phyloP scores from a whole-genome alignment of 2,797 vertebrate species.

The Myripristis murdjan region DNA sequence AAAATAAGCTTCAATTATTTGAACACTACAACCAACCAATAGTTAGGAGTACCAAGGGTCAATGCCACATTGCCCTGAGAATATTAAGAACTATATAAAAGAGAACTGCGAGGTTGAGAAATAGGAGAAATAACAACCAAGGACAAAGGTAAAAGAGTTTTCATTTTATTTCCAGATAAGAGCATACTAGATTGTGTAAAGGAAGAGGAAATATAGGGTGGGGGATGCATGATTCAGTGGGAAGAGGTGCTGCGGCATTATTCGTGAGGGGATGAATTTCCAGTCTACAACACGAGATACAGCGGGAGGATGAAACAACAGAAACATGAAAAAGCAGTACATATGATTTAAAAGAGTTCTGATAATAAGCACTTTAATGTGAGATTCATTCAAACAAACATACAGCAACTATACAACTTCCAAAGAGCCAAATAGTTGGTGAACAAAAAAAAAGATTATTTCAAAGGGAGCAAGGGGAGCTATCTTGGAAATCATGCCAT shows the following conservation, averaged over 20 bases:
- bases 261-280: no score
- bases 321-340: no score
- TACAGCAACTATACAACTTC: no score
- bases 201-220: background rate
- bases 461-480: no score
- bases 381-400: no score
- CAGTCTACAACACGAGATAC: background rate
- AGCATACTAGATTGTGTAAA: background rate
- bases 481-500: no score
- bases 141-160: conserved; percentile 10
- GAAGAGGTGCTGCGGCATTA: background rate
- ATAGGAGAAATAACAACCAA: conserved; percentile 4
- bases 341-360: no score
- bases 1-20: background rate
- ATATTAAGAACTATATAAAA: background rate
- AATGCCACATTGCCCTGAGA: background rate
- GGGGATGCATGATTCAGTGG: background rate
- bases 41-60: background rate
- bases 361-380: no score
- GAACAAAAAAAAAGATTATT: no score
- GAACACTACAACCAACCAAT: background rate
- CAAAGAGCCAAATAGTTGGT: no score
- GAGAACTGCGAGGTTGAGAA: background rate
- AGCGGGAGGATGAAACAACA: background rate
- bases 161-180: background rate